Evolutionary conservation across 2,888 invertebrate genomes (phyloP), one percentile per base, ranked within the genome.

Genomic region (Agrotis exclamationis): DNA sequence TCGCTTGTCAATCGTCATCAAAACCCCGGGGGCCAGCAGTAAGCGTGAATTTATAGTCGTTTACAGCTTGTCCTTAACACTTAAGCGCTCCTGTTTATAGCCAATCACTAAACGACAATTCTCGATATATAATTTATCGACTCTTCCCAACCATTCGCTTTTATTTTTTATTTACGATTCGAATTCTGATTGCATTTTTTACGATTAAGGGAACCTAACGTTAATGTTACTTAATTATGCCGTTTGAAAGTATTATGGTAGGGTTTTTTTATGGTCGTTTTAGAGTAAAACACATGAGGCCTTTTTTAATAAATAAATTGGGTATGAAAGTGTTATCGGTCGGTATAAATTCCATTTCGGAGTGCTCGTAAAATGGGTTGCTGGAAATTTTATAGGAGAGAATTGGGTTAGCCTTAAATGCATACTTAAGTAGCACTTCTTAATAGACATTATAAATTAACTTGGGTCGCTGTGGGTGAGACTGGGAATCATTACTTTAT

Each of bases 91-190:
- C 57, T 74, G 70, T 85, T 84, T 84, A 84, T 80, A 51, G 69
- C 47, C 81, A 64, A 63, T 69, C 78, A 78, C 78, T 80, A 83
- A 85, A 85, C 73, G 79, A 70, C 79, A 66, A 85, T 83, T 69
- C 71, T 78, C 71, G 64, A 83, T 80, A 80, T 79, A 83, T 83
- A 83, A 83, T 80, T 85, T 85, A 85, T 83, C 64, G 79, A 78
- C 62, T 76, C 75, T 83, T 75, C 62, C 65, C 66, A 71, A 62
- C 75, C 67, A 69, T 83, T 74, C 78, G 72, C 67, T 80, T 85
- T 75, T 78, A 83, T 73, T 74, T 77, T 68, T 59, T 78, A 74
- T 83, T 85, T 82, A 84, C 71, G 74, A 67, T 70, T 75, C 48
- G 16, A 69, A 64, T 70, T 63, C 73, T 76, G 82, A 79, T 83